phyloP scores from a whole-genome alignment of 2,888 invertebrate species.

The Abscondita cerata region DNA sequence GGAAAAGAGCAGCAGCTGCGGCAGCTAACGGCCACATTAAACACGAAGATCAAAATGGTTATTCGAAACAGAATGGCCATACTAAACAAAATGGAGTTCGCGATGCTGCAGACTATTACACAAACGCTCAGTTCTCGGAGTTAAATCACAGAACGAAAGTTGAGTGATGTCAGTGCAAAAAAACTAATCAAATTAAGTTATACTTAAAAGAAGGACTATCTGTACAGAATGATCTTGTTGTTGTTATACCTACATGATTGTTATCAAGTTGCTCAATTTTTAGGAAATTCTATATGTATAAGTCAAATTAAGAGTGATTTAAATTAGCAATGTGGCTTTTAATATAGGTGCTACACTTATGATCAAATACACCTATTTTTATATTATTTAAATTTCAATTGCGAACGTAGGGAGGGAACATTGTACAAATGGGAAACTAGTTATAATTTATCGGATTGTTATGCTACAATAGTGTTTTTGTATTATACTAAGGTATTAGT shows the following conservation, averaged over 20 bases:
- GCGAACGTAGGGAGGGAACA: conserved; percentile 18
- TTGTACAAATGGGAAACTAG: conserved; percentile 28
- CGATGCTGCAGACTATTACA: conserved; percentile 61
- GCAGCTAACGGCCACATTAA: conserved; percentile 45
- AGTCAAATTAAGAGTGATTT: conserved; percentile 28
- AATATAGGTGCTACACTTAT: conserved; percentile 30
- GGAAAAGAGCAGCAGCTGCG: conserved; percentile 23
- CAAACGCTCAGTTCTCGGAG: conserved; percentile 58
- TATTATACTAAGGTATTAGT: conserved; percentile 26
- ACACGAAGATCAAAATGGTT: conserved; percentile 42
- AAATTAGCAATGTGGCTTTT: conserved; percentile 31
- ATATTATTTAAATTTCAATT: conserved; percentile 22
- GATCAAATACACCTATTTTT: conserved; percentile 17
- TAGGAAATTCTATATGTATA: conserved; percentile 27
- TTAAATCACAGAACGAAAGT: conserved; percentile 52
- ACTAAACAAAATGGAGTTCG: conserved; percentile 42
- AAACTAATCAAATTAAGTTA: conserved; percentile 19
- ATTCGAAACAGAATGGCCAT: conserved; percentile 46
- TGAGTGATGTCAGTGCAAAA: conserved; percentile 44
- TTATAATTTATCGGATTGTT: conserved; percentile 32
- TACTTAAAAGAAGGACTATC: conserved; percentile 23
- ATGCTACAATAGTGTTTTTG: conserved; percentile 19
- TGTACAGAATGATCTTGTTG: conserved; percentile 29
- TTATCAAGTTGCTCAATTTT: conserved; percentile 35
- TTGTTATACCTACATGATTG: conserved; percentile 28